Conservation (phyloP, 2,113 vertebrate genomes). For the Sterrhoptilus dennistouni region DNA sequence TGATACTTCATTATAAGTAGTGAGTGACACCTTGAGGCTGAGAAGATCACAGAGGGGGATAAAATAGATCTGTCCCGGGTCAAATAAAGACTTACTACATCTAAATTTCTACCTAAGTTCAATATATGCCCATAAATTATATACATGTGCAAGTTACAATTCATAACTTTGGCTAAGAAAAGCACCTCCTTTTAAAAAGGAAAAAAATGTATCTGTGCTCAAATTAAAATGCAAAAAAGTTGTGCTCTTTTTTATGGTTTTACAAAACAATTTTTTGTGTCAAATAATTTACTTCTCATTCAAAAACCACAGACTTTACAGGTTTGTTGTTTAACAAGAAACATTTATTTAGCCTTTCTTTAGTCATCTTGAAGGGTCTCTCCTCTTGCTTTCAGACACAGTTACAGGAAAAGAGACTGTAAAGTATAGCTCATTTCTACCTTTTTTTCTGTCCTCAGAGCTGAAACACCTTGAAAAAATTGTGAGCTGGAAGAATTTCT, state of each 20-base stretch:
- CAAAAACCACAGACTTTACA: not conserved
- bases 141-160: not conserved
- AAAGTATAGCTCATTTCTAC: conserved; percentile 34
- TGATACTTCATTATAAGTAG: not conserved
- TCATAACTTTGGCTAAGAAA: not conserved
- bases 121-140: not conserved
- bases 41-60: not conserved
- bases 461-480: conserved; percentile 53
- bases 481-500: conserved; percentile 61
- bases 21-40: not conserved
- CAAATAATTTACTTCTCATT: not conserved
- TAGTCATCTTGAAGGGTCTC: not conserved
- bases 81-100: not conserved
- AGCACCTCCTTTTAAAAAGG: not conserved
- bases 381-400: not conserved
- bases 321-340: not conserved
- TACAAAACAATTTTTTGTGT: not conserved
- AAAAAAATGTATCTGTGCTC: not conserved
- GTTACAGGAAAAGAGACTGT: not conserved
- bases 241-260: not conserved
- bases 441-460: conserved; percentile 62
- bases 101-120: not conserved
- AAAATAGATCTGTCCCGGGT: not conserved
- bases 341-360: not conserved
- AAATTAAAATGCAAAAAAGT: not conserved